Conservation (phyloP, 2,888 invertebrate genomes). For the Pammene fasciana region DNA sequence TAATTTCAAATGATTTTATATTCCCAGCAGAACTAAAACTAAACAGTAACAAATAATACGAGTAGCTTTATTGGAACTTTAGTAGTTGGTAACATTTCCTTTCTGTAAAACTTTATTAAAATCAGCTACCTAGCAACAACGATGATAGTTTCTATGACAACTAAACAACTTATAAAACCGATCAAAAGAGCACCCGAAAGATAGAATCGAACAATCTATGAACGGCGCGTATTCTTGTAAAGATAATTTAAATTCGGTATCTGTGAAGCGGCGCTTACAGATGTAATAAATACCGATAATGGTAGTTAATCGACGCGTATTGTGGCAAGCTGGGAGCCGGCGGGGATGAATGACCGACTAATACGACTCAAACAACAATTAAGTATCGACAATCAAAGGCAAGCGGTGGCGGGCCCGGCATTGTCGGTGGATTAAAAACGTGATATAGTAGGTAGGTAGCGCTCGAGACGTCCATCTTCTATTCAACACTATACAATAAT, state of each 20-base stretch:
- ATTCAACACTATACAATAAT: slow-evolving; percentile 16
- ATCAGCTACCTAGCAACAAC: no score
- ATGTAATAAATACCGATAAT: slow-evolving; percentile 72
- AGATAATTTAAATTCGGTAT: slow-evolving; percentile 33
- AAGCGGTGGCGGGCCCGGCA: slow-evolving; percentile 51
- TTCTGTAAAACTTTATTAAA: no score
- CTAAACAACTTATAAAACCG: not conserved
- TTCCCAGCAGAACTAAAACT: no score
- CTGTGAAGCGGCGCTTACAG: slow-evolving; percentile 49
- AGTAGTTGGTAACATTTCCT: no score
- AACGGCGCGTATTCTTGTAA: slow-evolving; percentile 23
- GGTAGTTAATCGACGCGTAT: slow-evolving; percentile 67
- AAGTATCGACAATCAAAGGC: slow-evolving; percentile 54
- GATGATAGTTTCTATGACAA: slow-evolving; percentile 11
- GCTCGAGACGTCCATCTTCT: slow-evolving; percentile 17
- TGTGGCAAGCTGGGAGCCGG: slow-evolving; percentile 57
- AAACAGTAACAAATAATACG: no score
- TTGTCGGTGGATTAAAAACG: slow-evolving; percentile 55
- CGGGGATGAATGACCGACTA: slow-evolving; percentile 66
- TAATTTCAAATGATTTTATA: no score
- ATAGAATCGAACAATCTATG: slow-evolving; percentile 22
- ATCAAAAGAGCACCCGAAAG: slow-evolving; percentile 11
- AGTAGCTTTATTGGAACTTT: no score
- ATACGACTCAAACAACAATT: slow-evolving; percentile 56
- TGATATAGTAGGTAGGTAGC: slow-evolving; percentile 37